Evolutionary conservation across 2,797 vertebrate species (phyloP), one percentile per base, ranked within the genome.

Genomic region (Harpagifer antarcticus): DNA sequence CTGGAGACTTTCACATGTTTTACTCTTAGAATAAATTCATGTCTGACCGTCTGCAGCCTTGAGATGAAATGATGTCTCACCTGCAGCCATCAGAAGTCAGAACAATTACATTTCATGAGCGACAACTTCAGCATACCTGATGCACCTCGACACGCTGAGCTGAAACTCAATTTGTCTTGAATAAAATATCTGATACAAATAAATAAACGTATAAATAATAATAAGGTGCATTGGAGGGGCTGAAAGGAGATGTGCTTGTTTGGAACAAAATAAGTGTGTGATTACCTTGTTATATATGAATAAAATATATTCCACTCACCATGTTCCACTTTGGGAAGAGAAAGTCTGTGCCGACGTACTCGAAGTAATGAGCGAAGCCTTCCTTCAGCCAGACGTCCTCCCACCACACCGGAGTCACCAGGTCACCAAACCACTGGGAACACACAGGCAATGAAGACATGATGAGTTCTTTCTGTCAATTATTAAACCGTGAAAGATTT

Each of bases 311-410:
- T 52, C 37, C 1, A 79, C 96, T 95, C 93, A 99, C 98, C 98
- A 99, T 98, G 89, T 99, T 96, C 97, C 97, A 99, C 73, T 98
- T 97, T 3, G 98, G 98, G 76, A 99, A 99, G 85, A 99, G 98
- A 90, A 98, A 99, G 90, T 99, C 98, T 3, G 98, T 97, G 42
- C 98, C 98, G 13, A 99, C 94, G 82, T 98, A 99, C 91, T 99
- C 98, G 57, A 99, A 99, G 93, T 96, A 99, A 87, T 99, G 98
- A 88, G 98, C 98, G 69, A 99, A 99, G 1, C 98, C 98, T 93
- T 99, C 98, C 75, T 99, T 99, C 31, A 99, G 68, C 98, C 98
- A 99, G 42, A 99, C 98, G 43, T 99, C 98, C 89, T 99, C 98
- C 98, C 98, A 99, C 98, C 98, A 99, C 40, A 97, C 96, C 0